Evolutionary conservation across 2,888 invertebrate genomes (phyloP).

Genomic region (Tolmerus cingulatus): DNA sequence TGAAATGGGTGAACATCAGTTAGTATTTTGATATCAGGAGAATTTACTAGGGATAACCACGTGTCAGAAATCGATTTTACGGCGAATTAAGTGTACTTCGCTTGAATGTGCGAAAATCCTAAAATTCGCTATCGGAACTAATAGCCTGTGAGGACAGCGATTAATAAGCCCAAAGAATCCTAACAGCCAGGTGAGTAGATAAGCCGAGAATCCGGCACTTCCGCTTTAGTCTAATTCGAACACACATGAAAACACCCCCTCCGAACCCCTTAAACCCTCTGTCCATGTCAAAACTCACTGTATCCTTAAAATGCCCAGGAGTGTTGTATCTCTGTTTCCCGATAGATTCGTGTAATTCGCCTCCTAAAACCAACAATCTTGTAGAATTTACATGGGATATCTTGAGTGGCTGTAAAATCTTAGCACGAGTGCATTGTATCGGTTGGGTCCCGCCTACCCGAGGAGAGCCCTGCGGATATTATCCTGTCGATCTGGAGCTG

Average conservation of each 20-base stretch:
- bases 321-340: background rate
- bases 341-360: background rate
- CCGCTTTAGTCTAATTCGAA: background rate
- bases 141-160: background rate
- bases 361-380: background rate
- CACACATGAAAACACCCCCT: background rate
- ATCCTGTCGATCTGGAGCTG: background rate
- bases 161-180: background rate
- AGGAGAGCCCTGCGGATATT: background rate
- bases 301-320: background rate
- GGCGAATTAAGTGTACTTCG: background rate
- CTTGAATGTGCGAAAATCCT: background rate
- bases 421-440: slow-evolving; percentile 6
- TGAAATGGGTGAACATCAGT: too few species aligned
- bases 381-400: background rate
- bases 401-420: background rate
- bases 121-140: background rate
- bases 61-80: background rate
- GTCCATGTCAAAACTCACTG: background rate
- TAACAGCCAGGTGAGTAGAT: background rate
- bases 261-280: background rate
- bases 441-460: background rate
- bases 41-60: background rate
- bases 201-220: background rate
- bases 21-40: background rate